phyloP scores from a whole-genome alignment of 92 coral and sea anemone genomes.

The Pocillopora meandrina region DNA sequence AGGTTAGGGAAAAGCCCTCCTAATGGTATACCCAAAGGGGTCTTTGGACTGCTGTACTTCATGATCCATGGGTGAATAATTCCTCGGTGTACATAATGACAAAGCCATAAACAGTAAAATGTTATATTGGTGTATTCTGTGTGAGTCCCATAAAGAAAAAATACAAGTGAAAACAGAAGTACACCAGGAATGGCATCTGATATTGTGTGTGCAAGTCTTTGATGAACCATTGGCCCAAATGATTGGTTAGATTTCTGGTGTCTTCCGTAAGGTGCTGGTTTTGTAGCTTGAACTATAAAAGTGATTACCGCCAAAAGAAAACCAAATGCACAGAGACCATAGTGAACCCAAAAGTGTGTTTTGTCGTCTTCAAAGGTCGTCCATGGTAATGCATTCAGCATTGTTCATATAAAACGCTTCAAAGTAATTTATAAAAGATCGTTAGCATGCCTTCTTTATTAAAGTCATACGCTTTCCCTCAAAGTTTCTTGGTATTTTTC shows the following conservation, averaged over 20 bases:
- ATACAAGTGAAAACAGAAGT: slow-evolving; percentile 50
- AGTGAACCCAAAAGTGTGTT: slow-evolving; percentile 65
- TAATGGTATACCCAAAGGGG: slow-evolving; percentile 59
- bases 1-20: slow-evolving; percentile 58
- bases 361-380: slow-evolving; percentile 47
- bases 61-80: slow-evolving; percentile 70
- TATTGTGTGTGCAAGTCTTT: slow-evolving; percentile 57
- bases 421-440: background rate
- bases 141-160: slow-evolving; percentile 58
- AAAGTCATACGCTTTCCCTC: too few relatives aligned
- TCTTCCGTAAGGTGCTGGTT: slow-evolving; percentile 71
- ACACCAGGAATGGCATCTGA: slow-evolving; percentile 68
- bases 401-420: background rate
- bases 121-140: slow-evolving; percentile 45
- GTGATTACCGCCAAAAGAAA: slow-evolving; percentile 59
- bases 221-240: slow-evolving; percentile 62
- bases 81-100: slow-evolving; percentile 73
- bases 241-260: slow-evolving; percentile 38
- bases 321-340: slow-evolving; percentile 58
- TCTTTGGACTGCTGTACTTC: slow-evolving; percentile 60
- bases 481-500: too few relatives aligned
- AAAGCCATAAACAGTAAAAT: slow-evolving; percentile 57
- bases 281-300: slow-evolving; percentile 40
- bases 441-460: too few relatives aligned
- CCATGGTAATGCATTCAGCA: slow-evolving; percentile 63